Evolutionary conservation across 2,113 vertebrate species (phyloP), one percentile per base, ranked within the genome.

Genomic region (Porphyrio hochstetteri): DNA sequence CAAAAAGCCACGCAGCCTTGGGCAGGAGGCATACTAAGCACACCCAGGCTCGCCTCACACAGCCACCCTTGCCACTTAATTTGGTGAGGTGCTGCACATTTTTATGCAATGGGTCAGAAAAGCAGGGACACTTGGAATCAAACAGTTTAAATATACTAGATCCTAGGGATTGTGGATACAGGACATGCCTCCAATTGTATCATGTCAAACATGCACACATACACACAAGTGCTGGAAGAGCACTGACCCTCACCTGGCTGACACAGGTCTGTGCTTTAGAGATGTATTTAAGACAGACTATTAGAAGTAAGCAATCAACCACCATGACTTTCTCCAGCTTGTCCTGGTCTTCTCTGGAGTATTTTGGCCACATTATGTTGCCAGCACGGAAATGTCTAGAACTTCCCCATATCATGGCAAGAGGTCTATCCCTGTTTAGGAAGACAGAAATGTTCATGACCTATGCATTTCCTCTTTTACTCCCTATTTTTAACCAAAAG

Each of bases 121-220:
- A 80, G 23, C 50, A 52, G 11, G 24, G 40, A 50, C 5, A 31
- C 2, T 56, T 53, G 59, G 63, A 86, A 38, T 10, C 31, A 18
- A 70, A 31, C 3, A 8, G 10, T 67, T 88, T 55, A 28, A 44
- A 44, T 40, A 16, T 38, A 64, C 56, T 1, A 40, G 8, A 25
- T 61, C 12, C 6, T 10, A 5, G 13, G 42, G 23, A 50, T 13
- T 1, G 4, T 1, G 4, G 31, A 28, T 10, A 31, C 1, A 40
- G 28, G 12, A 7, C 20, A 8, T 15, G n/a, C 16, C 23, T 64
- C 64, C 38, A 15, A 57, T 6, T 29, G 19, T 36, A 5, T 9
- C 3, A 29, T 5, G 3, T 55, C 57, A 61, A 57, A 50, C 1
- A 1, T 9, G 15, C 31, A 24, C 1, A 0, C 5, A 20, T 2